Conservation (phyloP, 2,113 vertebrate genomes). For the Etheostoma spectabile region DNA sequence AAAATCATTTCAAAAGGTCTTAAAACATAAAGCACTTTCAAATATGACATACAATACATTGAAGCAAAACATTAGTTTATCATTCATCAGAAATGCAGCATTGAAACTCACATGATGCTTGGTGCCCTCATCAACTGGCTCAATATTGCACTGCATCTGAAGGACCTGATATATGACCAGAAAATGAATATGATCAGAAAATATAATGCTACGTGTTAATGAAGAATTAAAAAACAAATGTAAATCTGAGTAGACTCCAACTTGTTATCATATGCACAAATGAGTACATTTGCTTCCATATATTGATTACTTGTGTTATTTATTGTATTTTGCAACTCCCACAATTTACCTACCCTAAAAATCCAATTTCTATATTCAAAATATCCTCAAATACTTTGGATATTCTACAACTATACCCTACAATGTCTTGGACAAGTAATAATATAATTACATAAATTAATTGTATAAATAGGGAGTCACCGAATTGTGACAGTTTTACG, state of each 20-base stretch:
- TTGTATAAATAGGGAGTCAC: no score
- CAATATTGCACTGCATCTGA: slow-evolving; percentile 99
- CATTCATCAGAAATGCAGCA: background rate
- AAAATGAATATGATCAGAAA: background rate
- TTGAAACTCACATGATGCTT: slow-evolving; percentile 92
- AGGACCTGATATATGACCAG: slow-evolving; percentile 88
- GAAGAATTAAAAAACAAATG: background rate
- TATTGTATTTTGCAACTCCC: no score
- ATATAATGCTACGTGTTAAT: background rate
- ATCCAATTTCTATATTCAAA: no score
- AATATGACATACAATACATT: background rate
- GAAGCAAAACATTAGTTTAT: background rate
- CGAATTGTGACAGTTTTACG: no score
- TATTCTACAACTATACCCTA: background rate
- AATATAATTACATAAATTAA: no score
- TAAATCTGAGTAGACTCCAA: background rate
- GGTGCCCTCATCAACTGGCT: slow-evolving; percentile 94
- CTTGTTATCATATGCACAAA: no score
- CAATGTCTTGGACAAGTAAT: background rate
- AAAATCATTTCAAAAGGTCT: background rate
- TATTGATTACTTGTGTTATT: no score
- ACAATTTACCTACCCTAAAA: no score
- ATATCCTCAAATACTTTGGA: background rate
- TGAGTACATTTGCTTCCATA: no score
- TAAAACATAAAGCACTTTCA: background rate